phyloP scores from a whole-genome alignment of 30 jellyfish, hydroid and myxozoan species.

The Catostylus mosaicus region DNA sequence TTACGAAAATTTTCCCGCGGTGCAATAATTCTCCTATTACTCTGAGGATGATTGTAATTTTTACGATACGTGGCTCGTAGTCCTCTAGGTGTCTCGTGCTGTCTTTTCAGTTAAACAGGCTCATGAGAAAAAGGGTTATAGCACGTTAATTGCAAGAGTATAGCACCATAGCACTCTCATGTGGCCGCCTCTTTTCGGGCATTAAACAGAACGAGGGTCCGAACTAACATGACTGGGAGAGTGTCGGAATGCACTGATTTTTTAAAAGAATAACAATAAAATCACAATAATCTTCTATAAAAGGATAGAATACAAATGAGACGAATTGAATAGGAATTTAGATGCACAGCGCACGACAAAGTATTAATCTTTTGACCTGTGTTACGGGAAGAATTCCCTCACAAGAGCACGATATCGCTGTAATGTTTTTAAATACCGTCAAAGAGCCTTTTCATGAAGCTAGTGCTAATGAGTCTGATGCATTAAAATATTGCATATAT shows the following conservation, averaged over 20 bases:
- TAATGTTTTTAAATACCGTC: too few species aligned
- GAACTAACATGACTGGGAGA: conserved; percentile 32
- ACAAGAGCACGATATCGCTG: conserved; percentile 15
- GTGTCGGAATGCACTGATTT: conserved; percentile 8
- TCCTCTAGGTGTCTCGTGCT: too few species aligned
- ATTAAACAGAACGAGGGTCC: conserved; percentile 20
- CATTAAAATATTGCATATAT: too few species aligned
- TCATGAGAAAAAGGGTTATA: neutral
- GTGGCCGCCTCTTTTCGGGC: conserved; percentile 44
- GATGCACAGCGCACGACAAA: conserved; percentile 4
- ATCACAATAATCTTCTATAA: conserved; percentile 7
- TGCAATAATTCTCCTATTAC: too few species aligned
- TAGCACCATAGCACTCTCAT: conserved; percentile 19
- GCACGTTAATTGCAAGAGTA: neutral
- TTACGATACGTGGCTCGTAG: too few species aligned
- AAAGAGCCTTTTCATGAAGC: too few species aligned
- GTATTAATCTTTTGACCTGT: conserved; percentile 57
- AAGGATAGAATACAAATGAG: conserved; percentile 22
- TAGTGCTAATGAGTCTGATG: too few species aligned
- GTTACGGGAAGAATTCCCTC: neutral
- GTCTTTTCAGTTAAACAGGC: too few species aligned
- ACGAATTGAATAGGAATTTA: conserved; percentile 2
- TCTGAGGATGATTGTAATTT: too few species aligned
- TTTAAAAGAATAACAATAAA: neutral
- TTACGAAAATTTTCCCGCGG: too few species aligned